phyloP scores from a whole-genome alignment of 2,113 vertebrate species.

The Chlorodrepanis virens region DNA sequence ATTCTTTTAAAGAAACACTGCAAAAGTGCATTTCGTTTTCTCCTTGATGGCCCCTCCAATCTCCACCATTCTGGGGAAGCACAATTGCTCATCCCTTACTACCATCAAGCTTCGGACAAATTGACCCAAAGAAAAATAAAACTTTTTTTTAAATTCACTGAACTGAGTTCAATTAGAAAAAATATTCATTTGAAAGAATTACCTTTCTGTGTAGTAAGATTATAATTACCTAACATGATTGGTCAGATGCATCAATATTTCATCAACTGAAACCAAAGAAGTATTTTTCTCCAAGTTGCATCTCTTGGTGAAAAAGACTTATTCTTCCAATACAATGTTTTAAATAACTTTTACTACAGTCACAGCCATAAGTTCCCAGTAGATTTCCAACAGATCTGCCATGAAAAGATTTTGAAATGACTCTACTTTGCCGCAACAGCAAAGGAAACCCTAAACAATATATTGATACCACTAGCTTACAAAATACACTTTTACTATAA shows the following conservation, averaged over 20 bases:
- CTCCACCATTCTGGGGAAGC: neutral
- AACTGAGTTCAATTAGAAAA: neutral
- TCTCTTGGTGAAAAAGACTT: neutral
- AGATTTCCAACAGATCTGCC: neutral
- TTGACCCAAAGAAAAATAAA: neutral
- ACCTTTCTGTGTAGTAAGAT: neutral
- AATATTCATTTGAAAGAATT: neutral
- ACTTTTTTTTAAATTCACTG: neutral
- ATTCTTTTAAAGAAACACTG: neutral
- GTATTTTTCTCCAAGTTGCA: neutral
- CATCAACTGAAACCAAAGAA: neutral
- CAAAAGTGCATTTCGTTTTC: neutral
- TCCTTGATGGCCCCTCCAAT: neutral
- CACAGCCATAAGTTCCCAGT: neutral
- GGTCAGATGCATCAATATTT: neutral
- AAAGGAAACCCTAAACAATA: fast-evolving
- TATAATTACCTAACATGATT: neutral
- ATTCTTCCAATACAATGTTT: neutral
- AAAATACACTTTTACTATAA: neutral
- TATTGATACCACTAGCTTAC: neutral
- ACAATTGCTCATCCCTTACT: neutral
- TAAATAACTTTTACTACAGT: neutral
- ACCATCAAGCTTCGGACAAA: neutral
- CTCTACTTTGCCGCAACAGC: neutral
- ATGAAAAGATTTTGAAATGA: neutral